Base-by-base conservation (phyloP, 1,140 invertebrate species). In the Caenorhabditis remanei region DNA sequence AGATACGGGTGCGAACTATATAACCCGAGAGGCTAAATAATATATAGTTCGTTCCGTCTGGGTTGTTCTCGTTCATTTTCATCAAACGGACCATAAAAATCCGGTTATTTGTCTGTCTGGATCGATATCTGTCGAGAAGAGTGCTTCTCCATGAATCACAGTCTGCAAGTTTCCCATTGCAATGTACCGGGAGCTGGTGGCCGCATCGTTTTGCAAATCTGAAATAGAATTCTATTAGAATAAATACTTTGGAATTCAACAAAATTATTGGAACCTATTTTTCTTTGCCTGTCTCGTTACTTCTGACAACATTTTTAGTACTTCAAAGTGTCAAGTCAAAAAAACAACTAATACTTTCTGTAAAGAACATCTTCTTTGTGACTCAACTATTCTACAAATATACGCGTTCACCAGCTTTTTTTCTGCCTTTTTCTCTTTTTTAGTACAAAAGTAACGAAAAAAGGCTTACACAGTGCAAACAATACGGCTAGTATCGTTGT, bases 381-480 rank as follows among this genome's bases (percentile, higher is more conserved):
- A 32, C 32, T 32, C 32, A 32, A 32, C 32, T 32, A 32, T 32
- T 32, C 32, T 32, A 32, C 32, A 32, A 32, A 32, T 32, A 32
- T 32, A 32, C 32, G 32, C 32, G 32, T 32, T 32, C 32, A 2
- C 32, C 32, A 32, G 32, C 32, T 32, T 32, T 32, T n/a, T 65
- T 24, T 40, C 11, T 9, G 9, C 61, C 19, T 65, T 40, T 40
- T 8, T 40, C 61, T 40, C 9, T 40, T 65, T 13, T 65, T 40
- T 46, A 19, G 41, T 71, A 14, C 11, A 71, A 46, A 71, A 43
- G 46, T 8, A 4, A 71, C 8, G 7, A 71, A 67, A 67, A 43
- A 41, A 43, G 65, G 46, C 71, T 79, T 79, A 79, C 71, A 79
- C 46, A 79, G 71, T 79, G 71, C 71, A 50, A 79, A 79, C 24